Evolutionary conservation across 2,113 vertebrate species (phyloP), one percentile per base, ranked within the genome.

Genomic region (Limnothrissa miodon): DNA sequence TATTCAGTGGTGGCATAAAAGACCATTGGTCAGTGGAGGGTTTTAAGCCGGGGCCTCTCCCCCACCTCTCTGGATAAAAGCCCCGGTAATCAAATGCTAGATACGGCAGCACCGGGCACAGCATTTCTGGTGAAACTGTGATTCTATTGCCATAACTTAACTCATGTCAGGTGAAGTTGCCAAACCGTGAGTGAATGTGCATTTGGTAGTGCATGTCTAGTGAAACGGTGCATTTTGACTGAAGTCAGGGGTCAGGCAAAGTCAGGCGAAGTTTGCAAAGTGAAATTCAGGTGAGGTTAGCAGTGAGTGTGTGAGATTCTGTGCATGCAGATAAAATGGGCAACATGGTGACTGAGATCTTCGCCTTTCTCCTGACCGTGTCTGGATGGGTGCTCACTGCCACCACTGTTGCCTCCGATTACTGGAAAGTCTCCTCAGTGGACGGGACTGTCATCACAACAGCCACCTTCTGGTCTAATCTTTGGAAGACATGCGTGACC

Each of bases 391-490:
- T 96, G 84, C 93, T 96, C 62, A 92, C 95, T 29, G 96, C 94
- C 66, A 96, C 96, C 82, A 96, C 96, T n/a, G 88, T 96, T 86
- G 95, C 95, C 86, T 95, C 93, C 79, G 96, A 96, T 90, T 96
- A 96, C 90, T 97, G 96, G 95, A 96, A 96, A 78, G 96, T 97
- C 79, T 97, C 96, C 25, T 94, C 94, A 81, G 95, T 96, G 86
- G 96, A 97, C 74, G 96, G 96, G 89, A 96, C 94, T 0, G 96
- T 96, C 90, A 97, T 97, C 91, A 97, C 96, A 91, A 96, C 96
- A 21, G 95, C 96, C 82, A 96, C 96, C 79, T 96, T 95, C 88
- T 97, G 94, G 94, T 95, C 96, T 90, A 96, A 96, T 89, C 93
- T 96, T 36, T 96, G 96, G 96, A 97, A 97, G 91, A 95, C 94